phyloP scores from a whole-genome alignment of 2,888 invertebrate genomes.

The Gisinianus flammeolus region DNA sequence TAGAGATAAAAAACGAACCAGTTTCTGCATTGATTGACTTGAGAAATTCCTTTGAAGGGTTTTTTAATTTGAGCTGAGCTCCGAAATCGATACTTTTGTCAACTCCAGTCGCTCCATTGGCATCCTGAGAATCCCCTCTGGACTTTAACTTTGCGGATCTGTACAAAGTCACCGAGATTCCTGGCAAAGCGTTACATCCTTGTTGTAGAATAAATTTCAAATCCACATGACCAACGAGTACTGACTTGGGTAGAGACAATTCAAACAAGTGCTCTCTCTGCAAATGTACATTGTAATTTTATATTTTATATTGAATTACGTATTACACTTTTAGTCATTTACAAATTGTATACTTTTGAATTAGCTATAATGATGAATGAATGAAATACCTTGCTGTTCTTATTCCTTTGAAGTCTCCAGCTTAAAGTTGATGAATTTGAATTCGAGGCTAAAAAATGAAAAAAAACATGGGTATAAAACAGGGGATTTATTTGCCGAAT shows the following conservation, averaged over 20 bases:
- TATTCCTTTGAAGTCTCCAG: slow-evolving; percentile 69
- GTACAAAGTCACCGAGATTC: slow-evolving; percentile 75
- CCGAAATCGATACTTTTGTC: slow-evolving; percentile 53
- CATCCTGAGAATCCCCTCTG: background rate
- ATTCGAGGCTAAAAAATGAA: too few relatives aligned
- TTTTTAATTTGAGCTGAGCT: slow-evolving; percentile 42
- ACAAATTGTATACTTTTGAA: slow-evolving; percentile 2
- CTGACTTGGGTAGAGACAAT: slow-evolving; percentile 79
- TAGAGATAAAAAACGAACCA: too few relatives aligned
- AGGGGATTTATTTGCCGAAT: too few relatives aligned
- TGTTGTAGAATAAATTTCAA: slow-evolving; percentile 83
- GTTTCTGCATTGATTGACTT: slow-evolving; percentile 88
- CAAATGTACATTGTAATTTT: slow-evolving; percentile 70
- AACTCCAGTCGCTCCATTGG: slow-evolving; percentile 42
- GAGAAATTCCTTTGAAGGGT: slow-evolving; percentile 76
- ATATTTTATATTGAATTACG: background rate
- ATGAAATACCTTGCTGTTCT: slow-evolving; percentile 40
- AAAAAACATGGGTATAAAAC: too few relatives aligned
- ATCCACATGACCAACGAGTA: slow-evolving; percentile 85
- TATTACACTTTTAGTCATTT: slow-evolving; percentile 4
- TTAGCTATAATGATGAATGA: slow-evolving; percentile 3
- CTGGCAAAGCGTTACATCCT: slow-evolving; percentile 73
- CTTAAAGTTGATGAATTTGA: slow-evolving; percentile 72
- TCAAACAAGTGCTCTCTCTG: slow-evolving; percentile 95
- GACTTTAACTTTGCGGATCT: slow-evolving; percentile 42